A percentile compares a stretch with the other conserved stretches of the same genome.
These are phyloP conservation scores for Corynorhinus townsendii DNA, from an alignment of 2,113 vertebrate species.

Conservation along the genomic window DNA sequence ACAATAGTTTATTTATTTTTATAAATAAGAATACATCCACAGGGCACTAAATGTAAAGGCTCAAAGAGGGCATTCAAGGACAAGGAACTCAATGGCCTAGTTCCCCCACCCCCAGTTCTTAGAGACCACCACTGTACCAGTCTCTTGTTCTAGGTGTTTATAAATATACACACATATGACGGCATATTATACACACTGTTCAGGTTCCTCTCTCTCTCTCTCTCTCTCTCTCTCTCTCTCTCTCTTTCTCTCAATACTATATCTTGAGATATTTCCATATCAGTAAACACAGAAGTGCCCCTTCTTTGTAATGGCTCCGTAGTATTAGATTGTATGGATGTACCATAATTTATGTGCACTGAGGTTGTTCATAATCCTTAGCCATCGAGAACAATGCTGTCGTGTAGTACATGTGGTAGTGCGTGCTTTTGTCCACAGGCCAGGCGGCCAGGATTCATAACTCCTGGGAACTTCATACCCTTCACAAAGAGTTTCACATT, in stretches of 20 bases:
- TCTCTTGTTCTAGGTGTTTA: not conserved
- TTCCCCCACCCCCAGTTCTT: not conserved
- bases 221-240: not conserved
- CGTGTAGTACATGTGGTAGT: not conserved
- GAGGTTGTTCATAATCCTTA: not conserved
- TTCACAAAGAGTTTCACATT: not conserved
- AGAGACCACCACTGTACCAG: not conserved
- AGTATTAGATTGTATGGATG: not conserved
- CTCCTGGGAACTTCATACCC: not conserved
- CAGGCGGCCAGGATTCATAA: not conserved
- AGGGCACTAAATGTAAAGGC: not conserved
- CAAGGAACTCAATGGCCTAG: not conserved
- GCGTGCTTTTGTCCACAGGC: not conserved
- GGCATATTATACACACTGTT: not conserved
- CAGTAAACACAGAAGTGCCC: not conserved
- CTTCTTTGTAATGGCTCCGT: not conserved
- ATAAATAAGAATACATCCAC: not conserved
- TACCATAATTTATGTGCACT: not conserved
- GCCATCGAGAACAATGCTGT: not conserved
- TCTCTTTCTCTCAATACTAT: not conserved
- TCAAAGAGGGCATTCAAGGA: not conserved
- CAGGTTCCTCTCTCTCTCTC: not conserved
- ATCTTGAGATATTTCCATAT: not conserved
- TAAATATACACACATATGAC: not conserved
- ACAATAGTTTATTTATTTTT: not conserved